Evolutionary conservation across 2,113 vertebrate species (phyloP).

Genomic region (Gobio gobio): DNA sequence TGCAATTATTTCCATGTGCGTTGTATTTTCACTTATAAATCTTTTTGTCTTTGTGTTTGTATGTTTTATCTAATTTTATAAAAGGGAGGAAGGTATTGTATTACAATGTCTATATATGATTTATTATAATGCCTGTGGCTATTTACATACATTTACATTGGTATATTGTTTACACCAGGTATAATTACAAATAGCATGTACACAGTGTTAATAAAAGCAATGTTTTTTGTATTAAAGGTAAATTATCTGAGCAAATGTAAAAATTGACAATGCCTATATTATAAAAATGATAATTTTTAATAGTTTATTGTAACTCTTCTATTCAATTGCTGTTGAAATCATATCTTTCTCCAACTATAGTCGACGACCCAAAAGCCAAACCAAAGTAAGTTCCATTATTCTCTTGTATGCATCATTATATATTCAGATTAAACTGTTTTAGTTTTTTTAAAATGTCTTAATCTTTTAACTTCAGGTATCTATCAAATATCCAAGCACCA

Average conservation of each 20-base stretch:
- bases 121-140: neutral
- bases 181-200: neutral
- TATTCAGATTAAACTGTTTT: neutral
- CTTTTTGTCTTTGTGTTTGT: slow-evolving; percentile 25
- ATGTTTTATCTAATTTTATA: slow-evolving; percentile 4
- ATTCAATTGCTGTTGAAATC: neutral
- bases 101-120: neutral
- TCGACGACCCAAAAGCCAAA: slow-evolving; percentile 74
- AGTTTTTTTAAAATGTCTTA: neutral
- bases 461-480: slow-evolving; percentile 65
- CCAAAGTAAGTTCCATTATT: slow-evolving; percentile 73
- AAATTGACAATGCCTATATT: neutral
- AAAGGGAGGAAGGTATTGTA: slow-evolving; percentile 62
- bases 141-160: neutral
- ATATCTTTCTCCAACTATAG: slow-evolving; percentile 45
- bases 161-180: neutral
- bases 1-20: neutral
- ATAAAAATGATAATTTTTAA: neutral
- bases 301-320: neutral
- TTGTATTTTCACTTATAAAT: neutral
- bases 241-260: neutral
- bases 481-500: slow-evolving; percentile 75
- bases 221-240: neutral
- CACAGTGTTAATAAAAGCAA: neutral
- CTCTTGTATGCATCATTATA: neutral